These are phyloP conservation scores for Erebia aethiops DNA, from an alignment of 2,888 invertebrate genomes.

Conservation along the genomic window DNA sequence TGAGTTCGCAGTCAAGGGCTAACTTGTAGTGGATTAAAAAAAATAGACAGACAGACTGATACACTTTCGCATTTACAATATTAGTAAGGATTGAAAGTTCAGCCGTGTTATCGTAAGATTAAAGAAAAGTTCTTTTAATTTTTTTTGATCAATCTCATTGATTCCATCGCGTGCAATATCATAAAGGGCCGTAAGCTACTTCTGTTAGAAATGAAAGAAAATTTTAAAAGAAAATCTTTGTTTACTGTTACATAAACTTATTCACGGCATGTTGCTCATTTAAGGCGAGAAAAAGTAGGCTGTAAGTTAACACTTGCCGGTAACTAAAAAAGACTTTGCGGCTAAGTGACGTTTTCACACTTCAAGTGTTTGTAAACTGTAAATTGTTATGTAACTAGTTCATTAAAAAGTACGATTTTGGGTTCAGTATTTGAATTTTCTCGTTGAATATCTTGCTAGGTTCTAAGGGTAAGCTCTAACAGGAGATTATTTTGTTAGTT, in stretches of 20 bases:
- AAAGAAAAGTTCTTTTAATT: neutral
- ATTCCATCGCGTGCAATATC: neutral
- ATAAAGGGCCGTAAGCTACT: neutral
- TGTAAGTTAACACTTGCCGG: slow-evolving; percentile 37
- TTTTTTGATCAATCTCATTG: neutral
- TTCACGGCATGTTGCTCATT: slow-evolving; percentile 36
- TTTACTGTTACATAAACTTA: slow-evolving; percentile 24
- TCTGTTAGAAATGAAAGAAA: slow-evolving; percentile 7
- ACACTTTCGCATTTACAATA: too few species aligned
- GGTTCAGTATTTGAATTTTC: neutral
- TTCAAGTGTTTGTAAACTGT: slow-evolving; percentile 19
- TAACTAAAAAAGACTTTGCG: slow-evolving; percentile 28
- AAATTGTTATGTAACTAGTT: slow-evolving; percentile 29
- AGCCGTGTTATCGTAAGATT: too few species aligned
- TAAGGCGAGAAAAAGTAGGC: slow-evolving; percentile 39
- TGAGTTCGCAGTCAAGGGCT: too few species aligned
- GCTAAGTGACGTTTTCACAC: slow-evolving; percentile 34
- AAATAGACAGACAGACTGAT: too few species aligned
- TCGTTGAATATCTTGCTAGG: neutral
- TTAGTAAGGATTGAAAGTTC: too few species aligned
- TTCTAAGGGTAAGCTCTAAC: neutral
- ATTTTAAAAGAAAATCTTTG: slow-evolving; percentile 7
- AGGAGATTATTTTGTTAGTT: neutral
- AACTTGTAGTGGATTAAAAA: too few species aligned
- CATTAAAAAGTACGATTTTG: slow-evolving; percentile 28